These are phyloP conservation scores for Microcebus murinus DNA, from an alignment of 2,113 vertebrate species.

Conservation along the genomic window DNA sequence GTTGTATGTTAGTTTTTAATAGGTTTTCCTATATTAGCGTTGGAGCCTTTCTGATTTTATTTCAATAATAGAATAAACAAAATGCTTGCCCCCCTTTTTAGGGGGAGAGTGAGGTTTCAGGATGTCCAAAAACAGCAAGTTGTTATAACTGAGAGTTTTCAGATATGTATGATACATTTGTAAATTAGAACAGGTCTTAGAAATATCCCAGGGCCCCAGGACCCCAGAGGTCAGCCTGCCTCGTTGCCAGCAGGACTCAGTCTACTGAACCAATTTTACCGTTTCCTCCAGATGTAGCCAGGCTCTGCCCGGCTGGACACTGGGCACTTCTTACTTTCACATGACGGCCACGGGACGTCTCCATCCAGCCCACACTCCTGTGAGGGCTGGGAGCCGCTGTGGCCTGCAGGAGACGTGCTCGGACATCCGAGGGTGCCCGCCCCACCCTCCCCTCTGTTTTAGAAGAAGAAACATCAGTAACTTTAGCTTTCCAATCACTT, in stretches of 20 bases:
- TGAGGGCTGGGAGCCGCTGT: too few relatives aligned
- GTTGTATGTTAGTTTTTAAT: background rate
- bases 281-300: background rate
- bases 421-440: too few relatives aligned
- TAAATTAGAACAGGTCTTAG: background rate
- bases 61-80: background rate
- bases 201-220: too few relatives aligned
- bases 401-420: too few relatives aligned
- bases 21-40: background rate
- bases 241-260: accelerated
- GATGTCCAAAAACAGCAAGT: background rate
- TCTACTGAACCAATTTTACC: too few relatives aligned
- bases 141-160: background rate
- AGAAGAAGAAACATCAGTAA: background rate
- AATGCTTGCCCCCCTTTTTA: background rate
- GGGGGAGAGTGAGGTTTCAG: background rate
- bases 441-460: too few relatives aligned
- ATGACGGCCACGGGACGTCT: too few relatives aligned
- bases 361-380: too few relatives aligned
- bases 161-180: background rate
- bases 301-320: too few relatives aligned
- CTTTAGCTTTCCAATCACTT: background rate
- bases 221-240: accelerated
- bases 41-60: background rate
- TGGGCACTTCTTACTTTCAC: too few relatives aligned